Conservation (phyloP, 2,888 invertebrate genomes). For the Baronia brevicornis region DNA sequence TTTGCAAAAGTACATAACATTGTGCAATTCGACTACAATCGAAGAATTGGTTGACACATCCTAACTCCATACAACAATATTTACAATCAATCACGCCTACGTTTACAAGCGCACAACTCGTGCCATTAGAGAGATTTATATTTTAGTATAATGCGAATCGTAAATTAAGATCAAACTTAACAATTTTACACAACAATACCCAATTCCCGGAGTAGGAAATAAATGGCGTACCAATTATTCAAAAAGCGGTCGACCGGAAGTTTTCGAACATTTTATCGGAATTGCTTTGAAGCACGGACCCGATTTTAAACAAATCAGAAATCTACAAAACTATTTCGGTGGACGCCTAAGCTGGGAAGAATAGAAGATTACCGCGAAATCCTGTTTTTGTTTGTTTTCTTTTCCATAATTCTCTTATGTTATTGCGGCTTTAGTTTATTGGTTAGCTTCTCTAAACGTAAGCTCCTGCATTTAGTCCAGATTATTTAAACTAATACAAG, state of each 20-base stretch:
- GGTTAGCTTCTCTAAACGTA: no score
- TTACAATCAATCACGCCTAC: conserved; percentile 56
- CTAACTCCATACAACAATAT: conserved; percentile 38
- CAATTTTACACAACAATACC: conserved; percentile 43
- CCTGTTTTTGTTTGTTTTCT: conserved; percentile 75
- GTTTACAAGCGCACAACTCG: conserved; percentile 39
- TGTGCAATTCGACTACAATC: conserved; percentile 22
- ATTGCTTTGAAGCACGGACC: conserved; percentile 44
- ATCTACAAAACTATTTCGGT: conserved; percentile 36
- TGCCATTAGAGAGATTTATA: conserved; percentile 68
- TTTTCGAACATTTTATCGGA: conserved; percentile 59
- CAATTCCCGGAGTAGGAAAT: conserved; percentile 56
- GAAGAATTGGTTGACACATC: conserved; percentile 39
- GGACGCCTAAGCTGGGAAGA: conserved; percentile 54
- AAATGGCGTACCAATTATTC: conserved; percentile 67
- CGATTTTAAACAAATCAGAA: conserved; percentile 67
- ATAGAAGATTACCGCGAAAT: conserved; percentile 67
- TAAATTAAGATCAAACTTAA: conserved; percentile 60
- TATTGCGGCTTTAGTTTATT: conserved; percentile 24
- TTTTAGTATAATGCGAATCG: conserved; percentile 45
- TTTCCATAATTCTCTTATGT: conserved; percentile 57
- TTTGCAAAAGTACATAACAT: conserved; percentile 18
- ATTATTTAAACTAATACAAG: no score
- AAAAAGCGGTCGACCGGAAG: conserved; percentile 63
- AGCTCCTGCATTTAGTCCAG: no score